Conservation (phyloP, 2,113 vertebrate genomes). For the Pimephales promelas region DNA sequence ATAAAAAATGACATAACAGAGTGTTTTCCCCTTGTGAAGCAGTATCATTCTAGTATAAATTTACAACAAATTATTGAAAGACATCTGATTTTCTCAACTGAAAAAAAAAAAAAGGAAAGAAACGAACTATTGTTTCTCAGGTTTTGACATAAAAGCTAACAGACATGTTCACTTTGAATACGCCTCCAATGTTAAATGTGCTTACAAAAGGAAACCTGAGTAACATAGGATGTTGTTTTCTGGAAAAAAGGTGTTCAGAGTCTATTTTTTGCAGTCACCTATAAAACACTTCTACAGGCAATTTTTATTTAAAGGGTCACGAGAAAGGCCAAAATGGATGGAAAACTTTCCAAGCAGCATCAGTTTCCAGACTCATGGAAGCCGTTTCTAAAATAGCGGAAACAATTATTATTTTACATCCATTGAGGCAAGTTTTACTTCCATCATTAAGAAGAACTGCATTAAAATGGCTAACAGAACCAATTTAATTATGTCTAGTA, state of each 20-base stretch:
- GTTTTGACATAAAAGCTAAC: too few relatives aligned
- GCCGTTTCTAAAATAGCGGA: background rate
- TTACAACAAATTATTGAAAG: too few relatives aligned
- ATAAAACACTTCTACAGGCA: conserved; percentile 1
- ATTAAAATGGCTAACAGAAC: background rate
- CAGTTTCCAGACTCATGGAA: background rate
- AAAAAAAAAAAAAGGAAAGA: too few relatives aligned
- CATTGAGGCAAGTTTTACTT: background rate
- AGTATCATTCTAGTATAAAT: too few relatives aligned
- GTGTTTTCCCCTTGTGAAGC: background rate
- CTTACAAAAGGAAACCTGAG: background rate
- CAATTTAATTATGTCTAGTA: conserved; percentile 3
- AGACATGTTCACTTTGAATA: too few relatives aligned
- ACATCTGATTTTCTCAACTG: too few relatives aligned
- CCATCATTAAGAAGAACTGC: conserved; percentile 9
- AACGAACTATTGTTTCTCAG: too few relatives aligned
- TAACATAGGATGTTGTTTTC: background rate
- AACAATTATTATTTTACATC: background rate
- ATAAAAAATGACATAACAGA: background rate
- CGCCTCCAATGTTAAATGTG: background rate
- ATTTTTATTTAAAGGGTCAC: conserved; percentile 7
- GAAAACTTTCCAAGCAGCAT: conserved; percentile 16
- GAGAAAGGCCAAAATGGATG: background rate
- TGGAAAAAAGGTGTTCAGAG: background rate
- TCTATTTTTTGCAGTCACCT: background rate